Conservation (phyloP, 2,113 vertebrate genomes). For the Daboia siamensis region DNA sequence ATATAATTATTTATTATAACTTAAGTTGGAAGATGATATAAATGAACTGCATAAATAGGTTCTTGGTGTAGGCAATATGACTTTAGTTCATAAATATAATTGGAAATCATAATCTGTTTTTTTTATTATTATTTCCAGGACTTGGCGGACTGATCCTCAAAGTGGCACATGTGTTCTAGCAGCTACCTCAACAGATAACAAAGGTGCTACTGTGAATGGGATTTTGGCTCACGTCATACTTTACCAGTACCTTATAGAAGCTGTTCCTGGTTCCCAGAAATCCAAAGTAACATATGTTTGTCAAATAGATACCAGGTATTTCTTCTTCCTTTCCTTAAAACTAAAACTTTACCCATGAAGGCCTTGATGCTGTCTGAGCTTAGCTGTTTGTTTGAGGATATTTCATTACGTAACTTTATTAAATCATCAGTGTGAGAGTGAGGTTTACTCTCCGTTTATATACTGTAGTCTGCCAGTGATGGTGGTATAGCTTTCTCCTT, state of each 20-base stretch:
- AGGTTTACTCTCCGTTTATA: neutral
- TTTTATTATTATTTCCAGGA: conserved; percentile 54
- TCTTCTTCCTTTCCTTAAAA: neutral
- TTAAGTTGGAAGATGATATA: neutral
- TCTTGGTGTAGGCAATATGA: neutral
- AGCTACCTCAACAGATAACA: conserved; percentile 67
- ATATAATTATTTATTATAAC: neutral
- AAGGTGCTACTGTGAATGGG: conserved; percentile 51
- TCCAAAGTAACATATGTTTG: conserved; percentile 74
- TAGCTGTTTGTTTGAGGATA: neutral
- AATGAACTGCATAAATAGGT: neutral
- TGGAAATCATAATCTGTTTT: neutral
- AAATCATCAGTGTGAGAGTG: neutral
- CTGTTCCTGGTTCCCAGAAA: conserved; percentile 61
- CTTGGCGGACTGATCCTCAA: conserved; percentile 70
- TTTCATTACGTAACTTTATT: neutral
- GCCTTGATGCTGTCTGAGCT: neutral
- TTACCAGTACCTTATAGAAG: conserved; percentile 75
- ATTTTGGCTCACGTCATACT: conserved; percentile 65
- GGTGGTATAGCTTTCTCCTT: neutral
- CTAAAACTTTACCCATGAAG: neutral
- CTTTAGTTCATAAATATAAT: neutral
- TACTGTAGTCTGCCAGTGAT: neutral
- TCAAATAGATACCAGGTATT: conserved; percentile 74
- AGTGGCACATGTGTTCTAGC: conserved; percentile 67